Conservation (phyloP, 2,797 vertebrate genomes). For the Fistularia tabacaria region DNA sequence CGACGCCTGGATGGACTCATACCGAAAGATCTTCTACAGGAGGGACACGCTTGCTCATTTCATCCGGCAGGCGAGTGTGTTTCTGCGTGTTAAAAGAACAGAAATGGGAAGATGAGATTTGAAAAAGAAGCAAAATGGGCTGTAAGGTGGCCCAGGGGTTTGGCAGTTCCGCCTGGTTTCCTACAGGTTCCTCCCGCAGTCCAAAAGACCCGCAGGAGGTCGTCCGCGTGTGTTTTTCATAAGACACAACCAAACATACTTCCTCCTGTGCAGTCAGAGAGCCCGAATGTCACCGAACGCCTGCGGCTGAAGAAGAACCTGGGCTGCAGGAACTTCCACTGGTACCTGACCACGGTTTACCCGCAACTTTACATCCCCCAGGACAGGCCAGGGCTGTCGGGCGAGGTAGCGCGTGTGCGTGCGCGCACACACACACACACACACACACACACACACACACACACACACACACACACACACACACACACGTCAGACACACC, state of each 20-base stretch:
- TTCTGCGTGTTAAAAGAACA: too few species aligned
- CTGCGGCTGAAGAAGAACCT: conserved; percentile 76
- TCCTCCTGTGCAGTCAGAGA: conserved; percentile 69
- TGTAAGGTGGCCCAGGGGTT: not conserved
- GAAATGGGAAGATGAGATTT: too few species aligned
- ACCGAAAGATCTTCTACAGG: conserved; percentile 84
- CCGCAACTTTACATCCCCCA: conserved; percentile 77
- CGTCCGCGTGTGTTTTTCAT: too few species aligned
- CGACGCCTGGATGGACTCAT: conserved; percentile 84
- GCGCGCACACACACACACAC: conserved; percentile 7
- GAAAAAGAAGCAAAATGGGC: too few species aligned
- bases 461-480: conserved; percentile 7
- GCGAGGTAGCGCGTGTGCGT: conserved; percentile 47
- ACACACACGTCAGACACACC: too few species aligned
- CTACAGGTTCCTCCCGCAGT: too few species aligned
- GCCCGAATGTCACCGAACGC: conserved; percentile 76
- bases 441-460: conserved; percentile 3
- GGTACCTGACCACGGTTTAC: conserved; percentile 83
- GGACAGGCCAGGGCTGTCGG: conserved; percentile 64
- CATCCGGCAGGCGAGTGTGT: conserved; percentile 73
- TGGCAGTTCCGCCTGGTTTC: too few species aligned
- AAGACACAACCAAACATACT: not conserved
- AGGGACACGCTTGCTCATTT: conserved; percentile 77
- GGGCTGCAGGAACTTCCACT: conserved; percentile 82
- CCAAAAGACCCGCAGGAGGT: too few species aligned